phyloP scores from a whole-genome alignment of 2,113 vertebrate species.

The Myodes glareolus region DNA sequence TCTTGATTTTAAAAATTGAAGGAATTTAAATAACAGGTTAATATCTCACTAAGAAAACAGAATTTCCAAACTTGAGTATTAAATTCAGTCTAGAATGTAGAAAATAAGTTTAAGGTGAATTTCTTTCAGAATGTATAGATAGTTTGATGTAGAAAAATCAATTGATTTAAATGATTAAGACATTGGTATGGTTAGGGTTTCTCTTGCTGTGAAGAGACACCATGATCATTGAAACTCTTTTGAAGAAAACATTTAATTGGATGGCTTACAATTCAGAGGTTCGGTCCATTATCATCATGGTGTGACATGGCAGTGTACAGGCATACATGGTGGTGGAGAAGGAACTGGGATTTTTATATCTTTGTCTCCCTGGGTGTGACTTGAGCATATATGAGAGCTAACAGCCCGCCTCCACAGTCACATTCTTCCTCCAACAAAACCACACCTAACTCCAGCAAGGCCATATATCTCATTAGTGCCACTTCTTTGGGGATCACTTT shows the following conservation, averaged over 20 bases:
- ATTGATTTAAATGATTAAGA: background rate
- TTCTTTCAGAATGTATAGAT: background rate
- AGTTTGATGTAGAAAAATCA: background rate
- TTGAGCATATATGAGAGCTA: background rate
- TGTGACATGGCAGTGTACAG: background rate
- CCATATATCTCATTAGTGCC: too few relatives aligned
- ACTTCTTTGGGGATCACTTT: background rate
- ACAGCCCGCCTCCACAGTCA: background rate
- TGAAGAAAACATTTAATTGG: background rate
- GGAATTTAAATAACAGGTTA: background rate
- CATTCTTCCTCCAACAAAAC: background rate
- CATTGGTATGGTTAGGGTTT: background rate
- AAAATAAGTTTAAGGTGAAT: background rate
- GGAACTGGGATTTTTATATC: background rate
- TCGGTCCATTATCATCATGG: background rate
- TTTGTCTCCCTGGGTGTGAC: background rate
- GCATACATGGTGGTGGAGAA: background rate
- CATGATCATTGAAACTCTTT: background rate
- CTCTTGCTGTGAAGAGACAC: background rate
- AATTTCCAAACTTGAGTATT: background rate
- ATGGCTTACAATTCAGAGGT: background rate
- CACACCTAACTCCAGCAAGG: background rate
- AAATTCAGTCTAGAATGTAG: background rate
- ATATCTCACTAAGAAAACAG: background rate
- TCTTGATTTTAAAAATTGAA: background rate